These are phyloP conservation scores for Crocidura indochinensis DNA, from an alignment of 2,797 vertebrate species.

Conservation along the genomic window DNA sequence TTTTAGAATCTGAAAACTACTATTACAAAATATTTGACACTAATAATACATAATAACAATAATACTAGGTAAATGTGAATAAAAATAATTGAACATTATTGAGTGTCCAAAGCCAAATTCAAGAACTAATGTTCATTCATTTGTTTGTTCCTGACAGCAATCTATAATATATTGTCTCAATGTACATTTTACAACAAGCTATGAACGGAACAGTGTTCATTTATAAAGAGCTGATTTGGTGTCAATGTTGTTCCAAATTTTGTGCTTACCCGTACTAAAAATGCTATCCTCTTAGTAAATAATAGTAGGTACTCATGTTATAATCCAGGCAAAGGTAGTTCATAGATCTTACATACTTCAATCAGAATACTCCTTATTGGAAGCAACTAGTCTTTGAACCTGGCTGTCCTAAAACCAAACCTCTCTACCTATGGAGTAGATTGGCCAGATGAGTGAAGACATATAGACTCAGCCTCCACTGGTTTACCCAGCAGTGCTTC, in stretches of 20 bases:
- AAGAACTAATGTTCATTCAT: fast-evolving
- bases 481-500: background rate
- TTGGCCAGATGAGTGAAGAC: too few species aligned
- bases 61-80: background rate
- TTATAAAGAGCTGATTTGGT: background rate
- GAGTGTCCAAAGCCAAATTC: background rate
- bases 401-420: background rate
- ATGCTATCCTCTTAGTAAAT: background rate
- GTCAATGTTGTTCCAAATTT: background rate
- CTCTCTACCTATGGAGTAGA: background rate
- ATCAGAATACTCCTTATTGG: too few species aligned
- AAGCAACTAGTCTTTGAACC: background rate
- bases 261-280: background rate
- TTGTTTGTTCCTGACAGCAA: background rate
- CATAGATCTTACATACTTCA: background rate
- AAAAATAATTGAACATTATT: background rate
- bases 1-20: constrained; percentile 44
- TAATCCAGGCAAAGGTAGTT: background rate
- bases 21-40: background rate
- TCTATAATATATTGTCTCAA: background rate
- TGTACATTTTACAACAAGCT: background rate
- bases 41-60: background rate
- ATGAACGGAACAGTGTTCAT: background rate
- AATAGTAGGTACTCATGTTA: background rate
- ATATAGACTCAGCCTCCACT: too few species aligned